Percentiles rank a stretch among this genome's conserved stretches.
These are phyloP conservation scores for Empidonax alnorum DNA, from an alignment of 2,113 vertebrate genomes.

Conservation along the genomic window DNA sequence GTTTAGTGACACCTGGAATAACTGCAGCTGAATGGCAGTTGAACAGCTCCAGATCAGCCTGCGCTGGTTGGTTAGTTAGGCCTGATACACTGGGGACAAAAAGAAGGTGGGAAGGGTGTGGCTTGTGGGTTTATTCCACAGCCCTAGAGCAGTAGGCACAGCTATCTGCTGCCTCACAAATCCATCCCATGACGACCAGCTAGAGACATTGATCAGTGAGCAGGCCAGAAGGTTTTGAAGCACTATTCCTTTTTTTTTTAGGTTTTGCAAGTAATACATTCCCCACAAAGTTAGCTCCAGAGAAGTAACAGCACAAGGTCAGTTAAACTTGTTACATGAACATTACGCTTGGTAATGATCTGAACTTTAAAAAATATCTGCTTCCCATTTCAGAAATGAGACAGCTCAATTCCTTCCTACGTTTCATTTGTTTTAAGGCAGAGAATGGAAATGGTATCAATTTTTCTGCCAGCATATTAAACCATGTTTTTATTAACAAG, in stretches of 20 bases:
- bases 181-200: neutral
- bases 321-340: slow-evolving; percentile 59
- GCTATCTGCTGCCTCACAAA: neutral
- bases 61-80: neutral
- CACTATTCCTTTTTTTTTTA: neutral
- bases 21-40: neutral
- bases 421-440: slow-evolving; percentile 71
- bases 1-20: neutral
- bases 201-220: neutral
- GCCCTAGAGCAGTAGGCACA: neutral
- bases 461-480: slow-evolving; percentile 70
- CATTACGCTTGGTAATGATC: slow-evolving; percentile 66
- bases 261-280: neutral
- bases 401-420: slow-evolving; percentile 57
- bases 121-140: neutral
- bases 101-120: neutral
- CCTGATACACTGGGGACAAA: neutral
- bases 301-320: slow-evolving; percentile 32
- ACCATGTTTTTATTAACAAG: slow-evolving; percentile 74
- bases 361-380: slow-evolving; percentile 67
- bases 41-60: neutral
- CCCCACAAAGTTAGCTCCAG: slow-evolving; percentile 1
- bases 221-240: neutral
- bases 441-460: slow-evolving; percentile 63
- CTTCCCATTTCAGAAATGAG: slow-evolving; percentile 70